A percentile compares a stretch with the other conserved stretches of the same genome.
These are phyloP conservation scores for Montifringilla adamsi DNA, from an alignment of 2,113 vertebrate species.

Conservation along the genomic window DNA sequence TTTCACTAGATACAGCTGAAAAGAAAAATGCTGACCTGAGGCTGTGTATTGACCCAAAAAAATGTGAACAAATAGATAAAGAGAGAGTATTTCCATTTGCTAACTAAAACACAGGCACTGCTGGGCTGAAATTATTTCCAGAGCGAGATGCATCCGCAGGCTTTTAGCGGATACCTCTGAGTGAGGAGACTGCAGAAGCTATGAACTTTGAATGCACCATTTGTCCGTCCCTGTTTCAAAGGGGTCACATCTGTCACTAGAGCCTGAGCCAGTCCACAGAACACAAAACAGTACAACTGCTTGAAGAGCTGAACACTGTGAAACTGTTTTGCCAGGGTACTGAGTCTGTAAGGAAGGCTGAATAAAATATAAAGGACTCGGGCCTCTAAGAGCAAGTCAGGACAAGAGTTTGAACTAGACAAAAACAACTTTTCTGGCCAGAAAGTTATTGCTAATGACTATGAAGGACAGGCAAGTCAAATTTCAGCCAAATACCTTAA, in stretches of 20 bases:
- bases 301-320: constrained; percentile 66
- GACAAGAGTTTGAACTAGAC: constrained; percentile 31
- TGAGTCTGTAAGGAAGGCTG: constrained; percentile 52
- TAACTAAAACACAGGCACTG: constrained; percentile 20
- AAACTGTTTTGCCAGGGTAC: constrained; percentile 65
- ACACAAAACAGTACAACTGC: constrained; percentile 65
- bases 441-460: neutral
- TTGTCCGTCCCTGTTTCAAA: constrained; percentile 28
- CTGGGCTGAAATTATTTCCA: constrained; percentile 22
- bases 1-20: constrained; percentile 27
- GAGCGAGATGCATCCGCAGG: neutral
- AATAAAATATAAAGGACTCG: constrained; percentile 43
- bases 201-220: constrained; percentile 45
- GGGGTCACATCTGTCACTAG: constrained; percentile 59
- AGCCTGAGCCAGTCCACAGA: constrained; percentile 57
- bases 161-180: constrained; percentile 24
- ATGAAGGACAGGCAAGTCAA: neutral
- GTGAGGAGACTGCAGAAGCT: constrained; percentile 23
- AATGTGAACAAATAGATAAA: constrained; percentile 27
- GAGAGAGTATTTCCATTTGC: constrained; percentile 22
- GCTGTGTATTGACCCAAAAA: constrained; percentile 65
- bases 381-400: constrained; percentile 49
- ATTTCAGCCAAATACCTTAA: neutral
- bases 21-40: constrained; percentile 48
- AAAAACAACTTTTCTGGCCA: constrained; percentile 27